These are phyloP conservation scores for Isoperla grammatica DNA, from an alignment of 2,888 invertebrate species.

Conservation along the genomic window DNA sequence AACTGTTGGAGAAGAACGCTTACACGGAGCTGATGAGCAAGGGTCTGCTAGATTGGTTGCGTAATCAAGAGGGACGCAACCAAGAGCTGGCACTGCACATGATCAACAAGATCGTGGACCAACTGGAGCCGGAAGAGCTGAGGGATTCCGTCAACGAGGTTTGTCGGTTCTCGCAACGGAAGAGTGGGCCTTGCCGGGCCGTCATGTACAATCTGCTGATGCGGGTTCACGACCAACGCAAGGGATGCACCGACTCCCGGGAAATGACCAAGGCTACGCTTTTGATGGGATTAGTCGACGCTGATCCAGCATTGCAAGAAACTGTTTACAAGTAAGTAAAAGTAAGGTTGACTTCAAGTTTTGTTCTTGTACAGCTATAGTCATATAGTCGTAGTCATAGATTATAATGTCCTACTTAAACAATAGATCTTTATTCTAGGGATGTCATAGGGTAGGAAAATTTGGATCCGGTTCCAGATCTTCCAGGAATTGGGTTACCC, in stretches of 20 bases:
- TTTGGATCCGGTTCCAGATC: no score
- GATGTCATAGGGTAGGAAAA: no score
- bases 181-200: conserved; percentile 38
- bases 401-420: no score
- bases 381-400: no score
- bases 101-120: conserved; percentile 36
- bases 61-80: conserved; percentile 34
- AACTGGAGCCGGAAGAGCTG: conserved; percentile 29
- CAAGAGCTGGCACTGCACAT: conserved; percentile 39
- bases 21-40: conserved; percentile 21
- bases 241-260: conserved; percentile 30
- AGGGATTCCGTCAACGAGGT: conserved; percentile 33
- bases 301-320: conserved; percentile 45
- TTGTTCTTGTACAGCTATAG: no score
- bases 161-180: conserved; percentile 32
- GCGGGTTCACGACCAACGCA: conserved; percentile 38
- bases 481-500: no score
- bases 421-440: no score
- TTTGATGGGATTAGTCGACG: conserved; percentile 48
- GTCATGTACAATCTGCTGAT: conserved; percentile 44
- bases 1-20: conserved; percentile 22
- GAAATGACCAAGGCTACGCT: conserved; percentile 41
- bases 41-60: conserved; percentile 16
- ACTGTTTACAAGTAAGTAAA: conserved; percentile 42
- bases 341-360: no score